These are phyloP conservation scores for Anhinga rufa DNA, from an alignment of 2,113 vertebrate genomes.

Conservation along the genomic window DNA sequence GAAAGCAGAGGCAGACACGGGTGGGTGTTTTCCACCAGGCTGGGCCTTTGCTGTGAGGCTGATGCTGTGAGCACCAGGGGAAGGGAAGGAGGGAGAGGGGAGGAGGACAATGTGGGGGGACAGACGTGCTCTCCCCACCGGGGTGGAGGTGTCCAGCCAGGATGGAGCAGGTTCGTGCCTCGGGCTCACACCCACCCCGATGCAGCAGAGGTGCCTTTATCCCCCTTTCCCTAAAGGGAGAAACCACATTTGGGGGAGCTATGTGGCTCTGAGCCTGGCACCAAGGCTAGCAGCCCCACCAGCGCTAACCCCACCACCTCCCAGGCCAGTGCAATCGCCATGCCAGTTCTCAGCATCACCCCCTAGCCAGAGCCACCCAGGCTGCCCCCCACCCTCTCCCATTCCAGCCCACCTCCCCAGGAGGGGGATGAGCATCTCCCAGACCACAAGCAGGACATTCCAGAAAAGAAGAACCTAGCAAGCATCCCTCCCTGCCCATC, in stretches of 20 bases:
- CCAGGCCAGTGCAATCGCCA: background rate
- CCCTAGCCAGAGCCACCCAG: background rate
- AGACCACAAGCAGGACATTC: rapidly evolving
- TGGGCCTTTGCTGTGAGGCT: background rate
- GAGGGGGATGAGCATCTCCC: background rate
- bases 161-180: rapidly evolving
- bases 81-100: too few species aligned
- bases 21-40: background rate
- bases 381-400: background rate
- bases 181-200: rapidly evolving
- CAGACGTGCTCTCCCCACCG: rapidly evolving
- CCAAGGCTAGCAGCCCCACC: background rate
- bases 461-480: rapidly evolving
- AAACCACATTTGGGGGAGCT: rapidly evolving
- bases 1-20: background rate
- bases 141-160: background rate
- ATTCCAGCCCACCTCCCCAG: background rate
- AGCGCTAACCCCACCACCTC: background rate
- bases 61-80: background rate
- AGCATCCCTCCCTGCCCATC: background rate
- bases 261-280: rapidly evolving
- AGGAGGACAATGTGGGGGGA: rapidly evolving
- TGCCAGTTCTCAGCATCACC: background rate
- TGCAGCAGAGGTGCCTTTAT: too few species aligned
- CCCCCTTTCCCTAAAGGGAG: background rate